phyloP scores from a whole-genome alignment of 2,888 invertebrate genomes.

The Apamea sordens region DNA sequence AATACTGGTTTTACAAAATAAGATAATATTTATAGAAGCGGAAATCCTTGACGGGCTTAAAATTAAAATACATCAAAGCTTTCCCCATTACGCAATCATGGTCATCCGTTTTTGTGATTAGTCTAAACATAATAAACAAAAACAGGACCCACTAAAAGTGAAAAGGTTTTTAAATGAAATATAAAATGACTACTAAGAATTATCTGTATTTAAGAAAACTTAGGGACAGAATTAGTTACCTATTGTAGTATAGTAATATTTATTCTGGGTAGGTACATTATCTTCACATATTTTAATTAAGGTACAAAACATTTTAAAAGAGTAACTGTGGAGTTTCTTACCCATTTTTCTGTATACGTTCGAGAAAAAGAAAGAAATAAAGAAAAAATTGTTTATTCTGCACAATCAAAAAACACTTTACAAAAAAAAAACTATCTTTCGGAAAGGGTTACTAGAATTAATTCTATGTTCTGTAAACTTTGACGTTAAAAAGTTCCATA shows the following conservation, averaged over 20 bases:
- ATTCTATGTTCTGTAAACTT: no score
- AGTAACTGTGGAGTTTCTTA: background rate
- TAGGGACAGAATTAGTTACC: background rate
- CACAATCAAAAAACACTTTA: background rate
- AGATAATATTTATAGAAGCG: constrained; percentile 33
- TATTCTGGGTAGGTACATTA: background rate
- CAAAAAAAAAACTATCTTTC: background rate
- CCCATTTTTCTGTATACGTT: background rate
- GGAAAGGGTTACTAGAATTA: background rate
- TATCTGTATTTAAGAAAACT: background rate
- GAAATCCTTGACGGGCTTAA: constrained; percentile 8
- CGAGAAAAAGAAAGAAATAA: no score
- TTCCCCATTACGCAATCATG: constrained; percentile 4
- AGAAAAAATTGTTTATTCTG: no score
- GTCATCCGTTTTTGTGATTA: constrained; percentile 11
- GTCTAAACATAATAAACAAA: constrained; percentile 2
- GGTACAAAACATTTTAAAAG: background rate
- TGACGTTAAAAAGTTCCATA: no score
- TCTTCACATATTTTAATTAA: background rate
- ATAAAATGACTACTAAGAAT: background rate
- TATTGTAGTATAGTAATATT: background rate
- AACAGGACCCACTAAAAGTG: background rate
- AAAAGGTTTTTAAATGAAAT: background rate
- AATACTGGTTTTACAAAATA: constrained; percentile 32
- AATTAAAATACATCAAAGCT: constrained; percentile 52